These are phyloP conservation scores for Lottia gigantea DNA, from an alignment of 2,888 invertebrate species.

Conservation along the genomic window DNA sequence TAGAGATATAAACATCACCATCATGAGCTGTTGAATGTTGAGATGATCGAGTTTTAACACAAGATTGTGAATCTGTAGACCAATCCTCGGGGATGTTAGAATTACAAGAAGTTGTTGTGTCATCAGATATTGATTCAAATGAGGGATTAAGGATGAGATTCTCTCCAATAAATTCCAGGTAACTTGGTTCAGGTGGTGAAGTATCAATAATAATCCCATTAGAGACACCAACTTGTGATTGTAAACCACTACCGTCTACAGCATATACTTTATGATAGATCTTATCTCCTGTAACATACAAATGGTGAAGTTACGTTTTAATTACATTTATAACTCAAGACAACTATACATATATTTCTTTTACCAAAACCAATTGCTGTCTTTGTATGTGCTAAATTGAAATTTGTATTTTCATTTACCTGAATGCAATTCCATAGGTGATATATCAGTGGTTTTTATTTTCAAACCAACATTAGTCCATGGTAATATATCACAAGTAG, in stretches of 20 bases:
- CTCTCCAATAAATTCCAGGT: conserved; percentile 22
- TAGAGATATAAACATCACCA: not conserved
- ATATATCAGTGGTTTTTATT: not conserved
- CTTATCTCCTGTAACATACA: conserved; percentile 28
- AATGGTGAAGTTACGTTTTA: not conserved
- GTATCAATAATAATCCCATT: conserved; percentile 42
- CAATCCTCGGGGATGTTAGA: not conserved
- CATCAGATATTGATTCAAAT: conserved; percentile 24
- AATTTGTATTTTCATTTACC: not conserved
- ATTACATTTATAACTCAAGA: too few relatives aligned
- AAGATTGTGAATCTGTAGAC: conserved; percentile 5
- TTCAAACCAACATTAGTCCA: conserved; percentile 12
- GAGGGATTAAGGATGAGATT: conserved; percentile 37
- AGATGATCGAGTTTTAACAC: not conserved
- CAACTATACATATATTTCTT: too few relatives aligned
- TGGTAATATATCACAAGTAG: conserved; percentile 1
- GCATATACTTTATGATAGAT: conserved; percentile 38
- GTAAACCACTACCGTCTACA: conserved; percentile 35
- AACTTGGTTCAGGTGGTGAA: conserved; percentile 32
- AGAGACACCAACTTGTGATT: conserved; percentile 34
- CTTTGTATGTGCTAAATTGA: not conserved
- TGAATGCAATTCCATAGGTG: not conserved
- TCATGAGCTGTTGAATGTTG: not conserved
- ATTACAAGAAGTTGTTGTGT: not conserved
- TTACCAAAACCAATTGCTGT: too few relatives aligned